Conservation (phyloP, 2,797 vertebrate species). For the Aselliscus stoliczkanus region DNA sequence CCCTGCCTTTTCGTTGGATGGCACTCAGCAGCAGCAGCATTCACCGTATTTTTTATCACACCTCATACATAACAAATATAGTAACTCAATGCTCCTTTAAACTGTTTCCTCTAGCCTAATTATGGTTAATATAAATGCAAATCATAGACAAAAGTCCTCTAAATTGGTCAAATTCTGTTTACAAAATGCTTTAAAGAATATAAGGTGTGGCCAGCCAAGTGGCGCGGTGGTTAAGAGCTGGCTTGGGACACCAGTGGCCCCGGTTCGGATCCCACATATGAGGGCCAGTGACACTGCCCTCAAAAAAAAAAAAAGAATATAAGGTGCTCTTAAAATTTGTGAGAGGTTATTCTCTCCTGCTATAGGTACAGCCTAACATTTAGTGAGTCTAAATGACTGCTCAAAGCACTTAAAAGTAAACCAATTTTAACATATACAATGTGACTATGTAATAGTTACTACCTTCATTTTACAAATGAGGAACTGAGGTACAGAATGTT, state of each 20-base stretch:
- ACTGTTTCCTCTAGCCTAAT: neutral
- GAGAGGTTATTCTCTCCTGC: neutral
- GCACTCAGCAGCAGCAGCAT: too few species aligned
- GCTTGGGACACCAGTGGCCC: too few species aligned
- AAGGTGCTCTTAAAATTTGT: neutral
- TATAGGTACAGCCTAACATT: neutral
- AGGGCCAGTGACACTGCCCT: too few species aligned
- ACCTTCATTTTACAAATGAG: neutral
- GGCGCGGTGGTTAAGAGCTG: too few species aligned
- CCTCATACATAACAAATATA: neutral
- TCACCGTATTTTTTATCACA: too few species aligned
- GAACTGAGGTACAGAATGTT: neutral
- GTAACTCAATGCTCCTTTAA: neutral
- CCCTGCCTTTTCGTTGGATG: too few species aligned
- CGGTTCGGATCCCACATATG: too few species aligned
- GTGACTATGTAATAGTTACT: neutral
- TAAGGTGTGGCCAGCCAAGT: too few species aligned
- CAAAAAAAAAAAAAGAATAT: too few species aligned
- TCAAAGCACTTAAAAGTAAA: neutral
- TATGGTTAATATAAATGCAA: neutral
- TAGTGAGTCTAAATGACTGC: neutral
- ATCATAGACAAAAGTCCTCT: neutral
- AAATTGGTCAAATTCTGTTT: constrained; percentile 25
- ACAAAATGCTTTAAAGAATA: constrained; percentile 15
- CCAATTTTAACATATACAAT: neutral